These are phyloP conservation scores for Reticulitermes lucifugus DNA, from an alignment of 2,888 invertebrate species.

Conservation along the genomic window DNA sequence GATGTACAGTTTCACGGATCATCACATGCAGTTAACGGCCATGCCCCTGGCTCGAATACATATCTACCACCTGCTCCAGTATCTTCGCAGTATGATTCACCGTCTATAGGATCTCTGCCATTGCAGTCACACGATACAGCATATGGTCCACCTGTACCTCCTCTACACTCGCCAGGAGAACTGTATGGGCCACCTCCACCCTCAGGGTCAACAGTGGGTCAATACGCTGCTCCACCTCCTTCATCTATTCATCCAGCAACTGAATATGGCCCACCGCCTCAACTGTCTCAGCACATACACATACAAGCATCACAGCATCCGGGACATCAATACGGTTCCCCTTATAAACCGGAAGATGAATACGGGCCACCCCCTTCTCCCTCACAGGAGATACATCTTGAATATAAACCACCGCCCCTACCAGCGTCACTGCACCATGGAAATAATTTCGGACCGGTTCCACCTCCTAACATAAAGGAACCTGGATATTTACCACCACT, in stretches of 20 bases:
- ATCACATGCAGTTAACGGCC: background rate
- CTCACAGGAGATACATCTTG: background rate
- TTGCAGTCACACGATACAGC: constrained; percentile 8
- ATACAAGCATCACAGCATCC: constrained; percentile 35
- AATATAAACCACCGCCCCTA: background rate
- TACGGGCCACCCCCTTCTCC: constrained; percentile 11
- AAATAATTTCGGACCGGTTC: background rate
- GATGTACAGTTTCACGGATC: background rate
- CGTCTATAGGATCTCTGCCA: background rate
- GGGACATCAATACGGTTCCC: background rate
- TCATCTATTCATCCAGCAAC: background rate
- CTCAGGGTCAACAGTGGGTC: constrained; percentile 32
- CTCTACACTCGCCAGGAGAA: constrained; percentile 30
- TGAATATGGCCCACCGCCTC: background rate
- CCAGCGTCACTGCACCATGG: background rate
- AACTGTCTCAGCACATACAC: background rate
- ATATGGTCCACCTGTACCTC: constrained; percentile 46
- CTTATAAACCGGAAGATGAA: background rate
- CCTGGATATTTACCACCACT: background rate
- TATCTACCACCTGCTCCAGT: constrained; percentile 18
- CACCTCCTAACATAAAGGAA: background rate
- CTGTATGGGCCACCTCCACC: constrained; percentile 48
- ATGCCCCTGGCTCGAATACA: background rate
- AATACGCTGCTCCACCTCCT: constrained; percentile 51
- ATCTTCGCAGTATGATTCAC: background rate